A percentile compares a stretch with the other conserved stretches of the same genome.
phyloP scores from a whole-genome alignment of 2,113 vertebrate species.

The Cheilinus undulatus region DNA sequence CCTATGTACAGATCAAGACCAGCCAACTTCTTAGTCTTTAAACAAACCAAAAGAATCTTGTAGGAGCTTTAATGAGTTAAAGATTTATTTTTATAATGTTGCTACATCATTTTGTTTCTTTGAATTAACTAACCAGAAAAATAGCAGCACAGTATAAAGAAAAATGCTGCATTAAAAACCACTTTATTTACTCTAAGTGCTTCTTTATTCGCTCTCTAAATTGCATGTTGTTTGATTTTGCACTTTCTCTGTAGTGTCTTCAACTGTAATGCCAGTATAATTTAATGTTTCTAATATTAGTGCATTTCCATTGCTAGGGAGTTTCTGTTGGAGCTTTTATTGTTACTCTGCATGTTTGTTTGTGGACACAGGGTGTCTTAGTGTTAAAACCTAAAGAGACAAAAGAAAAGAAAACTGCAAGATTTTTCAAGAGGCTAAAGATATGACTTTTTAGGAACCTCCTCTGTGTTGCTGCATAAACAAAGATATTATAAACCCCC shows the following conservation, averaged over 20 bases:
- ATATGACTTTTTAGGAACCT: not conserved
- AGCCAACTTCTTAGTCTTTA: no score
- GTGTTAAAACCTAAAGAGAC: not conserved
- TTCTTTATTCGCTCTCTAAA: no score
- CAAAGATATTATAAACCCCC: slow-evolving; percentile 45
- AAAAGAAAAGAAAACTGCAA: slow-evolving; percentile 7
- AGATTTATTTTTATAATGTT: not conserved
- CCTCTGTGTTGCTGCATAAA: not conserved
- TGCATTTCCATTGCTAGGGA: no score
- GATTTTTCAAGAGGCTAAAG: not conserved
- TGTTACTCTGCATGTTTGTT: not conserved
- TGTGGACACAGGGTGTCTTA: not conserved
- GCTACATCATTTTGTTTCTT: not conserved
- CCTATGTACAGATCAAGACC: no score
- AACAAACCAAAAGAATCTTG: no score
- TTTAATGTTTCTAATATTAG: no score
- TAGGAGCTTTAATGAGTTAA: not conserved
- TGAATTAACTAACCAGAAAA: not conserved
- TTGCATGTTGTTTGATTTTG: no score
- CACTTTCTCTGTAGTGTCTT: no score
- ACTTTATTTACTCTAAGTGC: no score
- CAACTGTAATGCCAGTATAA: no score
- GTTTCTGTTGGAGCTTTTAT: not conserved
- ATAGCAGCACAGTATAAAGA: not conserved
- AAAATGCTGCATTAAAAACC: not conserved